These are phyloP conservation scores for Acanthococcus lagerstroemiae DNA, from an alignment of 2,888 invertebrate genomes.

Conservation along the genomic window DNA sequence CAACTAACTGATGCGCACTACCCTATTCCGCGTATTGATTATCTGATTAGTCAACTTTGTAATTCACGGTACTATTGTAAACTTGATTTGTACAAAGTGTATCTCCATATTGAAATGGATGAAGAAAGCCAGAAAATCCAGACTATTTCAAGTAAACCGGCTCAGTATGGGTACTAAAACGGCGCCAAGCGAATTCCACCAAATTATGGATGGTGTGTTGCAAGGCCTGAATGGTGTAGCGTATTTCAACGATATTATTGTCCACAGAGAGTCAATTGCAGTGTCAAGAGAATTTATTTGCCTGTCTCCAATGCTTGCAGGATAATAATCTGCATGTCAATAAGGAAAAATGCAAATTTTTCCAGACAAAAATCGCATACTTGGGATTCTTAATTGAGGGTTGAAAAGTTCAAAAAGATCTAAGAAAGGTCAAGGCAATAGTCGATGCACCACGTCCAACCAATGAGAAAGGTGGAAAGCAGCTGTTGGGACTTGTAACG, in stretches of 20 bases:
- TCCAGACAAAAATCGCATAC: background rate
- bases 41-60: conserved; percentile 27
- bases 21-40: conserved; percentile 34
- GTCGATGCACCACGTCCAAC: background rate
- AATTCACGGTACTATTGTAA: conserved; percentile 28
- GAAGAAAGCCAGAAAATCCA: conserved; percentile 33
- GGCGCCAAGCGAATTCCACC: conserved; percentile 32
- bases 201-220: conserved; percentile 4
- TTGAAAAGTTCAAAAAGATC: background rate
- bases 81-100: conserved; percentile 34
- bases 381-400: background rate
- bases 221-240: background rate
- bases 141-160: conserved; percentile 35
- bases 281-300: background rate
- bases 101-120: conserved; percentile 27
- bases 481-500: conserved; percentile 34
- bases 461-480: conserved; percentile 21
- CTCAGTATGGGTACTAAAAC: conserved; percentile 35
- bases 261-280: background rate
- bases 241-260: background rate
- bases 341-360: background rate
- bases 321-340: background rate
- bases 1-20: conserved; percentile 34
- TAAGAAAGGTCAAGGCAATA: too few species aligned
- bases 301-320: background rate